Base-by-base conservation (phyloP, 2,113 vertebrate genomes). In the Amia ocellicauda region DNA sequence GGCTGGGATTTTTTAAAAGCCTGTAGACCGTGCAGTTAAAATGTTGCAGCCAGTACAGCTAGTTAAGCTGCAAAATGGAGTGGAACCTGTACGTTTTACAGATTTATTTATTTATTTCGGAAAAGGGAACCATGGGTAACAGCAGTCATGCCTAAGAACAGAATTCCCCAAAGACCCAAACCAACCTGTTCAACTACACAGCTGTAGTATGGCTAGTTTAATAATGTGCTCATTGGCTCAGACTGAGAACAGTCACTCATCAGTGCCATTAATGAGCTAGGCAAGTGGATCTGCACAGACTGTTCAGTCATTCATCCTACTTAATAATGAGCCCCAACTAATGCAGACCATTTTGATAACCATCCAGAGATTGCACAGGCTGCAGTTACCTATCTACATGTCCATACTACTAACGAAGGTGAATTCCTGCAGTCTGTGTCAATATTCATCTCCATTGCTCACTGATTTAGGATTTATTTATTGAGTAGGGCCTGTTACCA, bases 291-390 rank as follows among this genome's bases (percentile, higher is more conserved):
- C 77, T 50, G 70, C 70, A 3, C 66, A 63, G 66, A 72, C 74
- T 77, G 74, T 80, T 83, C 77, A 83, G 81, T 74, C 80, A 86
- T 86, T 84, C 80, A 83, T 86, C 81, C 82, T 82, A 80, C 71
- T 84, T 85, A 84, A 84, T 83, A 85, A 80, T 78, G 65, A 77
- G 68, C 40, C 64, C 75, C 78, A 76, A 63, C 74, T 77, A 69
- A 63, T 71, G 78, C 68, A 52, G 68, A 66, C 68, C 63, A 47
- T 71, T 64, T 71, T 71, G 69, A 77, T 76, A 81, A 78, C 69
- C 73, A 64, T 68, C 68, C 73, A 64, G 67, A 80, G 71, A 80
- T 71, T 68, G 77, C 67, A 77, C 73, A 83, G 78, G 78, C 63
- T 41, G 57, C 78, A 67, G 71, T 63, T 16, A 28, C 56, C 40